A percentile compares a stretch with the other conserved stretches of the same genome.
phyloP scores from a whole-genome alignment of 2,888 invertebrate species.

The Drosophila helvetica region DNA sequence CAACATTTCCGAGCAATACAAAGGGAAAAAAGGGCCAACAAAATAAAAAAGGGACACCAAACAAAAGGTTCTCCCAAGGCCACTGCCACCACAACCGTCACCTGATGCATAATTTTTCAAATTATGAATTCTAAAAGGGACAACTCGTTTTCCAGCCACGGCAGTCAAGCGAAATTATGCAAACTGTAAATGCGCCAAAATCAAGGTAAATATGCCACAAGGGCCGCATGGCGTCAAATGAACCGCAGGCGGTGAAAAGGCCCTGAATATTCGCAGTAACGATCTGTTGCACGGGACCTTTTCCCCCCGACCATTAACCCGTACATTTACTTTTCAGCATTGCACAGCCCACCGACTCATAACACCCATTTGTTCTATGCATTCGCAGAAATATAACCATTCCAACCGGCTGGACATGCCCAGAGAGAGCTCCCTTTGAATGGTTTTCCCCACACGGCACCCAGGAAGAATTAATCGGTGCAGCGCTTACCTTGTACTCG shows the following conservation, averaged over 20 bases:
- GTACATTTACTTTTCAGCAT: too few relatives aligned
- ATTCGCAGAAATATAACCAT: too few relatives aligned
- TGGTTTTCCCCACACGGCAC: too few relatives aligned
- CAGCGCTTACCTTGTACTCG: conserved; percentile 65
- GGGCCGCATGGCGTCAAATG: conserved; percentile 10
- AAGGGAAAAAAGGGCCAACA: conserved; percentile 15
- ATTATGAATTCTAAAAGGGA: conserved; percentile 41
- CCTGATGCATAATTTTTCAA: conserved; percentile 41
- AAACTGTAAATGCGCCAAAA: conserved; percentile 44
- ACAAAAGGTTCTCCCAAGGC: conserved; percentile 22
- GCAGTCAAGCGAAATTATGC: conserved; percentile 49
- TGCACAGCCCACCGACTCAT: too few relatives aligned
- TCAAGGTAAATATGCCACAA: conserved; percentile 24
- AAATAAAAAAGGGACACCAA: conserved; percentile 18
- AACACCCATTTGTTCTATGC: not conserved
- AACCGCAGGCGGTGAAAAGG: conserved; percentile 17
- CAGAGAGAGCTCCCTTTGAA: too few relatives aligned
- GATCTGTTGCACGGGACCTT: not conserved
- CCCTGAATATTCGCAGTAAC: not conserved
- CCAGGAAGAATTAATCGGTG: not conserved
- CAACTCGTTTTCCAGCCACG: conserved; percentile 25
- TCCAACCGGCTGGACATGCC: not conserved
- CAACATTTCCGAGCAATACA: conserved; percentile 28
- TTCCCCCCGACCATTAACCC: too few relatives aligned
- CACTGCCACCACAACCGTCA: conserved; percentile 7